A percentile compares a stretch with the other conserved stretches of the same genome.
phyloP scores from a whole-genome alignment of 1,140 invertebrate genomes.

The Drosophila suzukii region DNA sequence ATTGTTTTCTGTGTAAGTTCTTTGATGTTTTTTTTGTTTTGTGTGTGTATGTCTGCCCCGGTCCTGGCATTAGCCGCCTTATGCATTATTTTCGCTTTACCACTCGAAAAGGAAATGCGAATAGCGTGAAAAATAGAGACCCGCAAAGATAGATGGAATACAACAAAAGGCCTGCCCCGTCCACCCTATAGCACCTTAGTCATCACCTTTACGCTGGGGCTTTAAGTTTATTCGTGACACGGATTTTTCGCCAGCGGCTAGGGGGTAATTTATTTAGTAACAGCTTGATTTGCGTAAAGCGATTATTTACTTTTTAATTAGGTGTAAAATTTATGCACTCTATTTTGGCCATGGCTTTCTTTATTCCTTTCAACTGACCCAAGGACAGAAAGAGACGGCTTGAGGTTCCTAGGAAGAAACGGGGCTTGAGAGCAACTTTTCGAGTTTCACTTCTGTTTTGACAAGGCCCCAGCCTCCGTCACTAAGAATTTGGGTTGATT shows the following conservation, averaged over 20 bases:
- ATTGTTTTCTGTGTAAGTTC: neutral
- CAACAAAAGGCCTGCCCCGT: slow-evolving; percentile 27
- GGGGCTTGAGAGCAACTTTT: slow-evolving; percentile 2
- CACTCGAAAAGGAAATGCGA: slow-evolving; percentile 17
- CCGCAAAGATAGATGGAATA: slow-evolving; percentile 11
- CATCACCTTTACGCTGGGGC: slow-evolving; percentile 3
- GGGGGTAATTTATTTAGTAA: slow-evolving; percentile 77
- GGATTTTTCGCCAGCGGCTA: neutral
- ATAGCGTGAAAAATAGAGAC: slow-evolving; percentile 6
- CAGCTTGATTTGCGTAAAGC: slow-evolving; percentile 82
- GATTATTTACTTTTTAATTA: slow-evolving; percentile 82
- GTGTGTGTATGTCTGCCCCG: neutral
- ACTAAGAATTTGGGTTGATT: too few relatives aligned
- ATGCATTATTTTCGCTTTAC: slow-evolving; percentile 59
- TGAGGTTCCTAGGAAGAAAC: neutral
- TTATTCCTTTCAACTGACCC: slow-evolving; percentile 37
- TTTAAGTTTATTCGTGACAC: slow-evolving; percentile 17
- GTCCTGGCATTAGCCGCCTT: slow-evolving; percentile 41
- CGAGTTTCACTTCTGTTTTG: neutral
- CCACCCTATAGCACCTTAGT: slow-evolving; percentile 4
- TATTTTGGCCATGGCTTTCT: slow-evolving; percentile 50
- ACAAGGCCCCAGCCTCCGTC: neutral
- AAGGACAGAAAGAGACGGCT: neutral
- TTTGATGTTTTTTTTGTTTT: neutral
- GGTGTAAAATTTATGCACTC: slow-evolving; percentile 82